A percentile compares a stretch with the other conserved stretches of the same genome.
Evolutionary conservation across 1,140 invertebrate species (phyloP).

Genomic region (Macrocentrus cingulum): DNA sequence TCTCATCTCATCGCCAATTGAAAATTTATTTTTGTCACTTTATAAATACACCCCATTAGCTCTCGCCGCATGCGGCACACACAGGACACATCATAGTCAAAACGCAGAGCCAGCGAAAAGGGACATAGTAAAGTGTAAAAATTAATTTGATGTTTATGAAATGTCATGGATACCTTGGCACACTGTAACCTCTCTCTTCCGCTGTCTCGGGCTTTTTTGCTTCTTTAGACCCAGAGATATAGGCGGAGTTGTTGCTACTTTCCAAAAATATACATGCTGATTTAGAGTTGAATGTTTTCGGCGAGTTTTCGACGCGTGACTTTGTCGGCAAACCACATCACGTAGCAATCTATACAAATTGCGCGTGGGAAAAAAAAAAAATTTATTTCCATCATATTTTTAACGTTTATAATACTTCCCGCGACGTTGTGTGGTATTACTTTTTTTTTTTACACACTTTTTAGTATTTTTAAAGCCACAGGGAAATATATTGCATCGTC

Average conservation of each 20-base stretch:
- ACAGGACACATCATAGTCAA: slow-evolving; percentile 10
- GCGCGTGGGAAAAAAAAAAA: no score
- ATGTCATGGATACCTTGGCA: slow-evolving; percentile 48
- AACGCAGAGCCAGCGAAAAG: not conserved
- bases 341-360: slow-evolving; percentile 13
- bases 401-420: no score
- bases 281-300: not conserved
- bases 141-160: slow-evolving; percentile 55
- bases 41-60: slow-evolving; percentile 48
- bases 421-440: no score
- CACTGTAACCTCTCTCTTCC: slow-evolving; percentile 23
- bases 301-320: not conserved
- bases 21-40: slow-evolving; percentile 26
- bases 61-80: not conserved
- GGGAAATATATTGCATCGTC: no score
- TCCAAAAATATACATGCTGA: slow-evolving; percentile 16
- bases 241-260: slow-evolving; percentile 4
- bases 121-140: slow-evolving; percentile 31
- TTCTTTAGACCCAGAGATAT: not conserved
- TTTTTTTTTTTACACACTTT: no score
- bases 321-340: slow-evolving; percentile 12
- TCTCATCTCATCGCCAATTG: not conserved
- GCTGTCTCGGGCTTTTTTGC: not conserved
- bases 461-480: no score
- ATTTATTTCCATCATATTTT: no score